phyloP scores from a whole-genome alignment of 2,113 vertebrate genomes.

The Solea senegalensis region DNA sequence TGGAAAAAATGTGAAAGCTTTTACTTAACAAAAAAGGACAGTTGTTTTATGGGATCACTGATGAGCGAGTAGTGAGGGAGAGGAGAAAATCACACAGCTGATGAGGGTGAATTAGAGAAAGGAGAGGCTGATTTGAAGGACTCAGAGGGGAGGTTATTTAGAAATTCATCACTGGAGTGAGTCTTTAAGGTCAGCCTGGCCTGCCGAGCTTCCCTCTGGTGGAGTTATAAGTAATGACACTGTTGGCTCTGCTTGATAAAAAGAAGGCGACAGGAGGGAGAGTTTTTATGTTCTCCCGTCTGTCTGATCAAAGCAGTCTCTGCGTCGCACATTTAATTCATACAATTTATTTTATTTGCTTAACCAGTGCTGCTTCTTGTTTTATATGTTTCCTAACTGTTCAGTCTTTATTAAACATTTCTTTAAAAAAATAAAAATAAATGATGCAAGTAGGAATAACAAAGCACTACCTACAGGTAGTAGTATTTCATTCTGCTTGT shows the following conservation, averaged over 20 bases:
- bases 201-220: slow-evolving; percentile 15
- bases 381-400: too few species aligned
- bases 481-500: not conserved
- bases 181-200: slow-evolving; percentile 50
- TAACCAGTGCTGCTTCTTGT: not conserved
- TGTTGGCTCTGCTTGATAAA: slow-evolving; percentile 9
- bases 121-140: slow-evolving; percentile 18
- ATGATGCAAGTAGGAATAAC: too few species aligned
- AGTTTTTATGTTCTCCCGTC: slow-evolving; percentile 2
- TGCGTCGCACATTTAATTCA: not conserved
- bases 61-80: not conserved
- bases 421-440: too few species aligned
- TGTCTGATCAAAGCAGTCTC: slow-evolving; percentile 8
- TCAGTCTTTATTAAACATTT: too few species aligned
- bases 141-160: slow-evolving; percentile 43
- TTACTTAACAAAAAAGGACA: not conserved
- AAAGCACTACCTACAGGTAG: too few species aligned
- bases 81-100: slow-evolving; percentile 17
- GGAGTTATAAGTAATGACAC: slow-evolving; percentile 36
- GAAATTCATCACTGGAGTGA: slow-evolving; percentile 52
- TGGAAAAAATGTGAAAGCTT: not conserved
- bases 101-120: not conserved
- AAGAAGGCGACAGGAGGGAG: not conserved
- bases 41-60: slow-evolving; percentile 8
- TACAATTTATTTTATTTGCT: not conserved